These are phyloP conservation scores for Phalanger gymnotis DNA, from an alignment of 2,797 vertebrate species.

Conservation along the genomic window DNA sequence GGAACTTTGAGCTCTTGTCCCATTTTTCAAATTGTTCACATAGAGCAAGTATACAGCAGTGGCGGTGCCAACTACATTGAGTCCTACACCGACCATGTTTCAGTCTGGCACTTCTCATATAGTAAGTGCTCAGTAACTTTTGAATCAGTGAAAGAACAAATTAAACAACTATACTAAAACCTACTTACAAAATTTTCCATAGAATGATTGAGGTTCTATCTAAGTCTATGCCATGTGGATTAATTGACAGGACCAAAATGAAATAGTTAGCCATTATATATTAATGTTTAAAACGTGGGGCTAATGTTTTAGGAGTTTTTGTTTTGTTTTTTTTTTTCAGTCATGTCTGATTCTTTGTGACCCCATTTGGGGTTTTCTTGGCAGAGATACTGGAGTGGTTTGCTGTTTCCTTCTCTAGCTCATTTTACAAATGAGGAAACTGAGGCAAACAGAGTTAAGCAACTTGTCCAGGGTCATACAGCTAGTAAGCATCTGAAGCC, in stretches of 20 bases:
- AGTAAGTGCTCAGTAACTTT: neutral
- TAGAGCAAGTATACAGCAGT: neutral
- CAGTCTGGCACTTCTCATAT: neutral
- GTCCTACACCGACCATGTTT: neutral
- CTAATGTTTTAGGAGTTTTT: neutral
- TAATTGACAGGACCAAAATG: neutral
- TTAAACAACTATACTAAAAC: neutral
- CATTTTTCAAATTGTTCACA: neutral
- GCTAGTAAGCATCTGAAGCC: neutral
- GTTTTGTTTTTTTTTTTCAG: neutral
- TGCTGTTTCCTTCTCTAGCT: neutral
- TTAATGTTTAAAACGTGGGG: neutral
- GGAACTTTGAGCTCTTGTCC: neutral
- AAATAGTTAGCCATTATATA: neutral
- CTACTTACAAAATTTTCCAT: neutral
- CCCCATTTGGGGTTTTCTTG: neutral
- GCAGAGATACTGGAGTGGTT: neutral
- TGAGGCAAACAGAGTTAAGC: neutral
- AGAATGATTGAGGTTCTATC: neutral
- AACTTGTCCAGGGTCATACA: neutral
- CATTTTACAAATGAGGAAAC: neutral
- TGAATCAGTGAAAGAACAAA: neutral
- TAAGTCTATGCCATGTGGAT: neutral
- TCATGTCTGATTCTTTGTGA: neutral
- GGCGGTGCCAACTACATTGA: neutral